Base-by-base conservation (phyloP, 2,888 invertebrate genomes). In the Agonopterix subpropinquella region DNA sequence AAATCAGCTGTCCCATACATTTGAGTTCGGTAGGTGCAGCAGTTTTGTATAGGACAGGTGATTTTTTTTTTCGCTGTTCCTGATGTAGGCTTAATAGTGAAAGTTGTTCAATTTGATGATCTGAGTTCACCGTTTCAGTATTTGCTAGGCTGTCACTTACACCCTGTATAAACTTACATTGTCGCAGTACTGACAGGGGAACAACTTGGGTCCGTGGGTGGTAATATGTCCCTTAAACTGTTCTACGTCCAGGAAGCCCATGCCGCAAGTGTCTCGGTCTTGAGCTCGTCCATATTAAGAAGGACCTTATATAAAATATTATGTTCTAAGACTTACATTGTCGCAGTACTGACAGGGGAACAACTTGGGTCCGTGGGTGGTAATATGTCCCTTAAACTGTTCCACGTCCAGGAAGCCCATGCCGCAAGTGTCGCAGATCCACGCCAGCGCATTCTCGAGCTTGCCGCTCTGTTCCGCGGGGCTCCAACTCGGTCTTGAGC, bases 341-440 rank as follows among this genome's bases (percentile, higher is more conserved):
- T 75, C 72, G 44, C 85, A 85, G 48, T 77, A 78, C 49, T 83
- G 80, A 54, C 84, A 84, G 0, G 83, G 77, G 58, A 70, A 78
- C 44, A 77, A 45, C 11, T 73, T 73, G 0, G 73, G 57, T 0
- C 72, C 71, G 49, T 86, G 86, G 2, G 75, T 57, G 2, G 68
- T 67, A 0, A 74, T 71, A 53, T 87, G 87, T 36, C 63, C 64
- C 1, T 73, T 60, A 55, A 86, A 77, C 54, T 73, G 65, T 5
- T 67, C 73, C 1, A 73, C 64, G 48, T 74, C 71, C 0, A 61
- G 53, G 51, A 78, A 74, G 0, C 72, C 71, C 11, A 76, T 65
- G 3, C 87, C 87, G 54, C 87, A 87, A 0, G 78, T 67, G 57
- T 86, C 87, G 53, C 87, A 87, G 39, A 87, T 74, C 59, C 73